A percentile compares a stretch with the other conserved stretches of the same genome.
These are phyloP conservation scores for Nyctibius grandis DNA, from an alignment of 2,797 vertebrate genomes.

Conservation along the genomic window DNA sequence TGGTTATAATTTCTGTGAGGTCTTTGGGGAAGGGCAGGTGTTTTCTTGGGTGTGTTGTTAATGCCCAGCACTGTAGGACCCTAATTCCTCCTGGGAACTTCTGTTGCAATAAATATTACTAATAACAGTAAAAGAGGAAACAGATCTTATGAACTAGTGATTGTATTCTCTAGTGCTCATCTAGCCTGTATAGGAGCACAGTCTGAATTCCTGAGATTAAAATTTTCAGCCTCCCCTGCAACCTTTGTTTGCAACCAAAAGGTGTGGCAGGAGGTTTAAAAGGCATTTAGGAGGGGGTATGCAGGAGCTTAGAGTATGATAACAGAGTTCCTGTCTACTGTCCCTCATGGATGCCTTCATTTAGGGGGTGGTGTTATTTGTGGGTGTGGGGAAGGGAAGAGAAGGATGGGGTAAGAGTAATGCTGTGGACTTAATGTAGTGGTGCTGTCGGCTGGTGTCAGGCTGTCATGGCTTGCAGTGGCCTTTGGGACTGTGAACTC, in stretches of 20 bases:
- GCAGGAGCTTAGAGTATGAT: background rate
- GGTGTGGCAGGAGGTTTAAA: background rate
- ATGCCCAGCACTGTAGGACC: background rate
- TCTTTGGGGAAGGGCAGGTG: background rate
- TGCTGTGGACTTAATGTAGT: background rate
- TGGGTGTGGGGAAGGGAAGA: no score
- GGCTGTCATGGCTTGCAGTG: background rate
- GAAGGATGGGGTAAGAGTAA: background rate
- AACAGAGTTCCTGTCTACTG: background rate
- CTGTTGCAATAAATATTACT: background rate
- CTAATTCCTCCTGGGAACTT: background rate
- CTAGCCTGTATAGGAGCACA: background rate
- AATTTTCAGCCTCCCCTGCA: background rate
- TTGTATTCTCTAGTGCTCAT: background rate
- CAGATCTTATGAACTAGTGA: background rate
- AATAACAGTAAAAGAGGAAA: background rate
- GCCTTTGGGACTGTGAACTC: background rate
- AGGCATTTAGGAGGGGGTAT: background rate
- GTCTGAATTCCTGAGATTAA: background rate
- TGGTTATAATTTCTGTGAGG: background rate
- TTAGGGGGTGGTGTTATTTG: background rate
- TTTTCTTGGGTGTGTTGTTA: background rate
- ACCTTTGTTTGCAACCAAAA: background rate
- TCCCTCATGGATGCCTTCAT: background rate
- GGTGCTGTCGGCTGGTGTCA: background rate